phyloP scores from a whole-genome alignment of 1,140 invertebrate species.

The Samia ricini region DNA sequence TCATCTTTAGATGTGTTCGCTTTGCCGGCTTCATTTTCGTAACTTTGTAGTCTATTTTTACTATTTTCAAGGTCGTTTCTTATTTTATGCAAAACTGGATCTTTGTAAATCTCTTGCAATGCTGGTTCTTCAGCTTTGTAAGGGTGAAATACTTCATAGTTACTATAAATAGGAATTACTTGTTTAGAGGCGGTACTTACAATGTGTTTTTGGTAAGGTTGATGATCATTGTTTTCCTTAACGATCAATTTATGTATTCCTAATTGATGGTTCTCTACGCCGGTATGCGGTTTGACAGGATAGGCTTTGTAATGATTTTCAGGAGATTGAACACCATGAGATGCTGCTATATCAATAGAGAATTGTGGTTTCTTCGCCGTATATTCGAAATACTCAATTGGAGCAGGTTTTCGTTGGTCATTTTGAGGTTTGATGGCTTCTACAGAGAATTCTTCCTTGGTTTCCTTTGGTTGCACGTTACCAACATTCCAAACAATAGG shows the following conservation, averaged over 20 bases:
- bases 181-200: slow-evolving; percentile 22
- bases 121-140: slow-evolving; percentile 61
- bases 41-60: slow-evolving; percentile 57
- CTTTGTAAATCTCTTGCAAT: slow-evolving; percentile 59
- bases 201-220: slow-evolving; percentile 45
- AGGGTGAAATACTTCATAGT: slow-evolving; percentile 67
- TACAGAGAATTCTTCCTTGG: slow-evolving; percentile 25
- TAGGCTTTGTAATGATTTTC: slow-evolving; percentile 50
- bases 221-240: slow-evolving; percentile 32
- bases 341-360: slow-evolving; percentile 49
- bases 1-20: slow-evolving; percentile 46
- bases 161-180: slow-evolving; percentile 36
- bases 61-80: slow-evolving; percentile 58
- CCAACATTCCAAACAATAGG: slow-evolving; percentile 51
- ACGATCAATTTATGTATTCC: slow-evolving; percentile 52
- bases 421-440: slow-evolving; percentile 26
- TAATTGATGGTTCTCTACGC: slow-evolving; percentile 39
- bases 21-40: slow-evolving; percentile 58
- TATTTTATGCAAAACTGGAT: slow-evolving; percentile 63
- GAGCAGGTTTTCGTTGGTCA: slow-evolving; percentile 29
- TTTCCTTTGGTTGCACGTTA: slow-evolving; percentile 50
- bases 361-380: slow-evolving; percentile 63
- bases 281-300: slow-evolving; percentile 49
- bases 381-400: slow-evolving; percentile 60
- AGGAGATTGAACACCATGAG: slow-evolving; percentile 53